Percentiles rank a stretch among this genome's conserved stretches.
Evolutionary conservation across 2,888 invertebrate genomes (phyloP).

Genomic region (Tetragonula carbonaria): DNA sequence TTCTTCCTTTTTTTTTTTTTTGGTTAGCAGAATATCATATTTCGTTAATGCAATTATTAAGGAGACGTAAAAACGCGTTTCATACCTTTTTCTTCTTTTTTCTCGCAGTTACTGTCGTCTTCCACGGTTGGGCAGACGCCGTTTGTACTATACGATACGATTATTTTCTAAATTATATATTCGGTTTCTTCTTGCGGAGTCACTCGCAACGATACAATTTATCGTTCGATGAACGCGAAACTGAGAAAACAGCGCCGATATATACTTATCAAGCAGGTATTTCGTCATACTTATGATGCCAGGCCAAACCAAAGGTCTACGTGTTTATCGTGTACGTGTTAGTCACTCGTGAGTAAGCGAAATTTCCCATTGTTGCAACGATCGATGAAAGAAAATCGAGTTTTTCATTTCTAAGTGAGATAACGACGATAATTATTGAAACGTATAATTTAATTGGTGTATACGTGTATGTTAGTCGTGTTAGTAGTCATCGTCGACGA

Average conservation of each 20-base stretch:
- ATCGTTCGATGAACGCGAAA: neutral
- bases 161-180: neutral
- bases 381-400: neutral
- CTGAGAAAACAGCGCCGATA: neutral
- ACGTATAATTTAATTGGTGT: neutral
- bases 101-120: neutral
- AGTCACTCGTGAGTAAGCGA: neutral
- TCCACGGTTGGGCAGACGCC: neutral
- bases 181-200: neutral
- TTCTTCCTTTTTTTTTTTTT: too few relatives aligned
- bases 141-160: neutral
- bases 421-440: neutral
- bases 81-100: neutral
- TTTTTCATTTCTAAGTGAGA: neutral
- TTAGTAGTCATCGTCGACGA: neutral
- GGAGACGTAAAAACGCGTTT: too few relatives aligned
- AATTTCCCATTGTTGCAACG: neutral
- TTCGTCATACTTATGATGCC: neutral
- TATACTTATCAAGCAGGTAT: slow-evolving; percentile 12
- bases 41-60: too few relatives aligned
- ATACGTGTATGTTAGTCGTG: neutral
- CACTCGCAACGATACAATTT: neutral
- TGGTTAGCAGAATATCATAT: neutral
- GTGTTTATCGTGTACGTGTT: slow-evolving; percentile 3
- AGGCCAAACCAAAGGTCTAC: neutral